phyloP scores from a whole-genome alignment of 1,140 invertebrate species.

The Subanguina moxae region DNA sequence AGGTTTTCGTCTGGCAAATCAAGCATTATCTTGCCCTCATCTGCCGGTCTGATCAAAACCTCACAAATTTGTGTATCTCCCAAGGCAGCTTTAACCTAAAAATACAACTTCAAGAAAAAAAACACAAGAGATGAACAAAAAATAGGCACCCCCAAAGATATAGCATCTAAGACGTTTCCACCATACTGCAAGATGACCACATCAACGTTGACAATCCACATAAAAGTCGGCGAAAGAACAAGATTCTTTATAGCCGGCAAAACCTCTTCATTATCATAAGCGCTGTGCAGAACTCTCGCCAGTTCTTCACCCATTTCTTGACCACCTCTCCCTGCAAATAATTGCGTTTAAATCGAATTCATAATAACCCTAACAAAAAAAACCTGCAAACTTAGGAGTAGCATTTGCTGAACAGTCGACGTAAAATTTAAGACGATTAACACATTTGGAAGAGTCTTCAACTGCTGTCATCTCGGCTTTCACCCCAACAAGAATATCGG shows the following conservation, averaged over 20 bases:
- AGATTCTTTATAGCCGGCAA: slow-evolving; percentile 21
- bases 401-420: slow-evolving; percentile 29
- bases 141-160: slow-evolving; percentile 22
- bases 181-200: slow-evolving; percentile 33
- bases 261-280: slow-evolving; percentile 23
- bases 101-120: not conserved
- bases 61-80: slow-evolving; percentile 33
- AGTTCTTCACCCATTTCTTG: slow-evolving; percentile 26
- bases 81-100: slow-evolving; percentile 31
- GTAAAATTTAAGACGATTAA: slow-evolving; percentile 31
- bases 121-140: too few relatives aligned
- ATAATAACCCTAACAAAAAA: not conserved
- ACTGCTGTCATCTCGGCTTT: slow-evolving; percentile 30
- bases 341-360: not conserved
- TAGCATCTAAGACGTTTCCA: slow-evolving; percentile 31
- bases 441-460: not conserved
- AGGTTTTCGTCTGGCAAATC: slow-evolving; percentile 31
- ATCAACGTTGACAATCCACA: slow-evolving; percentile 30
- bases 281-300: slow-evolving; percentile 21
- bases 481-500: slow-evolving; percentile 32
- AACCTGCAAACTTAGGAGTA: slow-evolving; percentile 27
- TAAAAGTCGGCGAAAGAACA: slow-evolving; percentile 16
- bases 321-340: slow-evolving; percentile 19
- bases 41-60: slow-evolving; percentile 30
- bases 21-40: slow-evolving; percentile 33